phyloP scores from a whole-genome alignment of 2,888 invertebrate species.

The Stegophylla sp. region DNA sequence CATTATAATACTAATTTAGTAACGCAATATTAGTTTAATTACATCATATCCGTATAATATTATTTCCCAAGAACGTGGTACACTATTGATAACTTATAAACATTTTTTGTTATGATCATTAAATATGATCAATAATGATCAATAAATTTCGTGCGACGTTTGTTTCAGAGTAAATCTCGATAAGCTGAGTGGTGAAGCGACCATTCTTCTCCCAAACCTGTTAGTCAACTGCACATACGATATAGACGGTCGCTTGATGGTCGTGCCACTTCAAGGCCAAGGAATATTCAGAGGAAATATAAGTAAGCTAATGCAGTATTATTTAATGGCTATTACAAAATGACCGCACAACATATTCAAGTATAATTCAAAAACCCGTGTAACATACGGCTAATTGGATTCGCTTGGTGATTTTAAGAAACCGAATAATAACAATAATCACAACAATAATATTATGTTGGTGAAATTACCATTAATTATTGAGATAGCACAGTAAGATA shows the following conservation, averaged over 20 bases:
- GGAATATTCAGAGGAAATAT: slow-evolving; percentile 69
- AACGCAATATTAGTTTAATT: slow-evolving; percentile 20
- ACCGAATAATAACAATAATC: too few relatives aligned
- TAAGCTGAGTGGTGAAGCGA: slow-evolving; percentile 66
- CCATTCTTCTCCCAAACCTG: slow-evolving; percentile 66
- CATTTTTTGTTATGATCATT: not conserved
- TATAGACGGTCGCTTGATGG: slow-evolving; percentile 67
- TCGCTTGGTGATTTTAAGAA: too few relatives aligned
- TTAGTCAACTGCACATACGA: slow-evolving; percentile 68
- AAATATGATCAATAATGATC: too few relatives aligned
- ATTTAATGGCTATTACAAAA: not conserved
- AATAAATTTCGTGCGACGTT: too few relatives aligned
- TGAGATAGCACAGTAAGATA: too few relatives aligned
- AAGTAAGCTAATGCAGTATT: slow-evolving; percentile 66
- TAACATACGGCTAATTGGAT: not conserved
- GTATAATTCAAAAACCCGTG: not conserved
- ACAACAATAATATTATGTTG: too few relatives aligned
- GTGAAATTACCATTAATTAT: too few relatives aligned
- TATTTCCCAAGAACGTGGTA: slow-evolving; percentile 25
- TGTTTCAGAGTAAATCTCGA: slow-evolving; percentile 66
- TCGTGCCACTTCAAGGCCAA: slow-evolving; percentile 67
- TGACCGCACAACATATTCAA: not conserved
- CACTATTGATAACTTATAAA: not conserved
- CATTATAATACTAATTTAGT: not conserved
- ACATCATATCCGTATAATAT: not conserved